Evolutionary conservation across 1,140 invertebrate species (phyloP), one percentile per base, ranked within the genome.

Genomic region (Pseudomyrmex gracilis): DNA sequence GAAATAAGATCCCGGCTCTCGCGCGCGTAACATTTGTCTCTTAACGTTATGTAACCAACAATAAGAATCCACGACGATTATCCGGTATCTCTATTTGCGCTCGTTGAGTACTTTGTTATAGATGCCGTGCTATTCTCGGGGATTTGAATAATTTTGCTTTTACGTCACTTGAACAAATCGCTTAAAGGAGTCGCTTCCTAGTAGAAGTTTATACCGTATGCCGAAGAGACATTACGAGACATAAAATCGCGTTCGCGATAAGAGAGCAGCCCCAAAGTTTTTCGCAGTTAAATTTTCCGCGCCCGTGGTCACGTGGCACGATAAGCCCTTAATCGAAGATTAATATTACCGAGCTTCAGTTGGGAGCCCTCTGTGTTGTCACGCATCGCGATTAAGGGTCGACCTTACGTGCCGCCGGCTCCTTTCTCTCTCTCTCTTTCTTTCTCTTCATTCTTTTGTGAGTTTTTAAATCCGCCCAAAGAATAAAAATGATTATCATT

Each of bases 281-380:
- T 90, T 90, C 83, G 76, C 88, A 83, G 73, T 58, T 83, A 71
- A 90, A 90, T 91, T 89, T 91, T 91, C 80, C 87, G 78, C 80
- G 57, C 63, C 78, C 74, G 20, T 84, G 77, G 47, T 73, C 82
- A 85, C 67, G 73, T 73, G 47, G 60, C 85, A 73, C 73, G 90
- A 90, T 90, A 90, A 90, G 88, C 84, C 45, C 67, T 90, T 90
- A 90, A 90, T 90, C 90, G 90, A 91, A 91, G 90, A 91, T 91
- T 90, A 90, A 90, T 91, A 91, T 87, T 87, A 89, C 70, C 76
- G 43, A 84, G 86, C 74, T 83, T 85, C 10, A 80, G 83, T 85
- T 63, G 58, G 66, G 64, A 84, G 20, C 55, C 89, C 82, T 47
- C 85, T 86, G 84, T 86, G 84, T 89, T 85, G 85, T 89, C 84